phyloP scores from a whole-genome alignment of 2,888 invertebrate genomes.

The Pteria penguin region DNA sequence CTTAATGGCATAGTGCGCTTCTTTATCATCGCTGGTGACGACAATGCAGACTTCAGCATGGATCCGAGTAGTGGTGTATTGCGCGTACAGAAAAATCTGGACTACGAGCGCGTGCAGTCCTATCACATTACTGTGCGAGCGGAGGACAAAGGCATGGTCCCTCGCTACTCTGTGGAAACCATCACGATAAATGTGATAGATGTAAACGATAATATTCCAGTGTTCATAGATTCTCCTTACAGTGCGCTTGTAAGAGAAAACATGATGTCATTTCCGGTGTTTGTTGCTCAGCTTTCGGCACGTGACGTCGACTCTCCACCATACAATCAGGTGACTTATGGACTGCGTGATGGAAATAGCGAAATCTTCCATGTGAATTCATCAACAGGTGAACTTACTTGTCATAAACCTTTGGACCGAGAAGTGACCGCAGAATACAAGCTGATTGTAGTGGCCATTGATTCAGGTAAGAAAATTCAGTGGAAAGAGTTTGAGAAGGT shows the following conservation, averaged over 20 bases:
- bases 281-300: conserved; percentile 86
- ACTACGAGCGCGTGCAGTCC: conserved; percentile 92
- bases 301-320: conserved; percentile 95
- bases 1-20: conserved; percentile 94
- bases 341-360: conserved; percentile 94
- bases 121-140: conserved; percentile 92
- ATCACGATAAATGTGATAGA: conserved; percentile 92
- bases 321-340: conserved; percentile 94
- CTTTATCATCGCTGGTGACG: conserved; percentile 92
- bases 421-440: conserved; percentile 91
- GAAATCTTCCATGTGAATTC: conserved; percentile 86
- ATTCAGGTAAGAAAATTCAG: conserved; percentile 84
- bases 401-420: conserved; percentile 87
- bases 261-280: conserved; percentile 81
- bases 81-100: conserved; percentile 93
- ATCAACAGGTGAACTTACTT: conserved; percentile 84
- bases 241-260: conserved; percentile 93
- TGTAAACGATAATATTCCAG: conserved; percentile 95
- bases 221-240: conserved; percentile 96
- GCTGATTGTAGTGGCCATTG: conserved; percentile 91
- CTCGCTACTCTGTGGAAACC: conserved; percentile 86
- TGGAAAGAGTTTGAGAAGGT: background rate
- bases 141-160: conserved; percentile 83
- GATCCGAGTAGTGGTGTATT: conserved; percentile 93
- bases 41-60: conserved; percentile 72